A percentile compares a stretch with the other conserved stretches of the same genome.
phyloP scores from a whole-genome alignment of 2,888 invertebrate genomes.

The Xylota sylvarum region DNA sequence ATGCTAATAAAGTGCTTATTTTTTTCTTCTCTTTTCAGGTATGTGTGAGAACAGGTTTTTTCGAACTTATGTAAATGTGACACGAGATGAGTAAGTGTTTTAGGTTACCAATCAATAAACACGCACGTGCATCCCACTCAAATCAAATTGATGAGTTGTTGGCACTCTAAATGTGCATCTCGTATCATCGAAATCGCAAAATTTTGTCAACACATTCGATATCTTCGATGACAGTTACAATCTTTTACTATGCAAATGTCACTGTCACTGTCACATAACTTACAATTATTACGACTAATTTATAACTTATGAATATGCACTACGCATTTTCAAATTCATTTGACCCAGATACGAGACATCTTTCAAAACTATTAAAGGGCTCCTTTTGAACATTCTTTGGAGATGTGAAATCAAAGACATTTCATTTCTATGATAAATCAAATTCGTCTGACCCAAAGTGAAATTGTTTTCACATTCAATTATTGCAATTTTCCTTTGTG shows the following conservation, averaged over 20 bases:
- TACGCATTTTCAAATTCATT: slow-evolving; percentile 37
- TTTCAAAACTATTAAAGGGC: slow-evolving; percentile 11
- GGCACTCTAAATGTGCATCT: neutral
- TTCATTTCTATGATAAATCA: neutral
- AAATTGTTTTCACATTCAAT: slow-evolving; percentile 61
- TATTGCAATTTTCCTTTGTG: slow-evolving; percentile 47
- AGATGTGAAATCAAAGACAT: slow-evolving; percentile 37
- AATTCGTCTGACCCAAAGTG: slow-evolving; percentile 23
- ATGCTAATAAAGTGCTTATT: slow-evolving; percentile 51
- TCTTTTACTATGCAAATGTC: slow-evolving; percentile 15
- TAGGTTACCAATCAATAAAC: neutral
- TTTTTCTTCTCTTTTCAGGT: slow-evolving; percentile 61
- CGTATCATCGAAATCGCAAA: neutral
- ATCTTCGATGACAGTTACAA: neutral
- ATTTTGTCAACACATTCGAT: slow-evolving; percentile 9
- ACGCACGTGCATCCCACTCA: neutral
- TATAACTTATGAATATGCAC: neutral
- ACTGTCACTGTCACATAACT: slow-evolving; percentile 8
- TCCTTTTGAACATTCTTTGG: slow-evolving; percentile 10
- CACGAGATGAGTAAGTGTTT: slow-evolving; percentile 23
- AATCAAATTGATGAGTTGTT: neutral
- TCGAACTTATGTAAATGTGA: neutral
- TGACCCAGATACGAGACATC: slow-evolving; percentile 12
- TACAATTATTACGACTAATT: slow-evolving; percentile 10
- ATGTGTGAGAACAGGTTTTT: slow-evolving; percentile 40